These are phyloP conservation scores for Trichosurus vulpecula DNA, from an alignment of 2,797 vertebrate species.

Conservation along the genomic window DNA sequence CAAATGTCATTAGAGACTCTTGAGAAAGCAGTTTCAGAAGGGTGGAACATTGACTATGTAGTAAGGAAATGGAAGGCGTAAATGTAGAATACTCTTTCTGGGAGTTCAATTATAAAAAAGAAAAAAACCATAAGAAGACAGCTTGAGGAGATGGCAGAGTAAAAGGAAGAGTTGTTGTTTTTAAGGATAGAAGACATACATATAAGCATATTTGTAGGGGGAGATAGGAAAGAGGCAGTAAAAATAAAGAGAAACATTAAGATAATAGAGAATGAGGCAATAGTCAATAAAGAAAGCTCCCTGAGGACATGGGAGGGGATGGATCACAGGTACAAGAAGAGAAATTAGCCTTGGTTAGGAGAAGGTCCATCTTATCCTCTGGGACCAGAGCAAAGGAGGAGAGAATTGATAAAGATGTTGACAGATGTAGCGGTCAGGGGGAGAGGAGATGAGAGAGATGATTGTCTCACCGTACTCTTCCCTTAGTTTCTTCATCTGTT, in stretches of 20 bases:
- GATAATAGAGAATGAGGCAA: not conserved
- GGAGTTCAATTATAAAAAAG: not conserved
- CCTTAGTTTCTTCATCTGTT: not conserved
- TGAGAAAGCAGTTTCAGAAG: not conserved
- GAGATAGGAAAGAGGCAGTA: not conserved
- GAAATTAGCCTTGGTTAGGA: not conserved
- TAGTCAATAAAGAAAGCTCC: not conserved
- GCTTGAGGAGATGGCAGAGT: not conserved
- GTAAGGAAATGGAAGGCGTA: not conserved
- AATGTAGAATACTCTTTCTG: not conserved
- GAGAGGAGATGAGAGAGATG: not conserved
- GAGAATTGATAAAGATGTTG: not conserved
- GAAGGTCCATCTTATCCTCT: not conserved
- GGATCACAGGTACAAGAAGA: not conserved
- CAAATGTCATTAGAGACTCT: not conserved
- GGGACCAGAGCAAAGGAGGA: not conserved
- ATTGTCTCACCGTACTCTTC: not conserved
- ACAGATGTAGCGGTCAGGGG: not conserved
- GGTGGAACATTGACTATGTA: not conserved
- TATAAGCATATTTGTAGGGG: not conserved
- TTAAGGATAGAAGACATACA: not conserved
- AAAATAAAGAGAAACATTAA: not conserved
- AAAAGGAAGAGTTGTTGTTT: not conserved
- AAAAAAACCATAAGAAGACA: not conserved
- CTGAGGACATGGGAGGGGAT: not conserved